Evolutionary conservation across 2,888 invertebrate genomes (phyloP).

Genomic region (Drosophila gaucha): DNA sequence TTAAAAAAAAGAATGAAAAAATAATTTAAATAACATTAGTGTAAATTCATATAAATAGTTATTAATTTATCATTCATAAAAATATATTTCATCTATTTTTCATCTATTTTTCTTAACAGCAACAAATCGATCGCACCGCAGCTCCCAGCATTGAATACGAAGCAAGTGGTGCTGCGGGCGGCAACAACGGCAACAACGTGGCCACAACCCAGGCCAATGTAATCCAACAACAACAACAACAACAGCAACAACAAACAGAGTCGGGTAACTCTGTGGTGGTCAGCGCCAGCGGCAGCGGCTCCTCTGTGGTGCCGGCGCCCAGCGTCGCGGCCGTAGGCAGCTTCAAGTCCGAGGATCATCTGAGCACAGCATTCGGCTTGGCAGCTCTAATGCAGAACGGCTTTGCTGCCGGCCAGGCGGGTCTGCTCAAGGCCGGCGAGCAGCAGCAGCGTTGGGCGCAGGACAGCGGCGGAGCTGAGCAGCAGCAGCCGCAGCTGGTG

Average conservation of each 20-base stretch:
- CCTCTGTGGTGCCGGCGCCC: constrained; percentile 68
- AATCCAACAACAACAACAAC: constrained; percentile 68
- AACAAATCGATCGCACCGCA: constrained; percentile 84
- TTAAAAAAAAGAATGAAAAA: too few species aligned
- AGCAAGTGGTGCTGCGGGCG: constrained; percentile 71
- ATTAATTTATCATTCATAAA: too few species aligned
- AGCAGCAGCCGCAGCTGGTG: constrained; percentile 80
- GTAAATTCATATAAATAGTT: too few species aligned
- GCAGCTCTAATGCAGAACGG: constrained; percentile 89
- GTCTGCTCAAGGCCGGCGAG: constrained; percentile 70
- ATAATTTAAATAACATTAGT: background rate
- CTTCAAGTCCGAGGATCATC: constrained; percentile 90
- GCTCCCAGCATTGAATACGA: constrained; percentile 85
- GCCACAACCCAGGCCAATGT: constrained; percentile 72
- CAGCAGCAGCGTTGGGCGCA: constrained; percentile 77
- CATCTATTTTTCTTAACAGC: constrained; percentile 33
- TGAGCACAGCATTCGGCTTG: constrained; percentile 89
- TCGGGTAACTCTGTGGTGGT: constrained; percentile 76
- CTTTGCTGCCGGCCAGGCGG: constrained; percentile 85
- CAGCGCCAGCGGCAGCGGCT: constrained; percentile 72
- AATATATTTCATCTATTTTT: background rate
- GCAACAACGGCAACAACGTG: constrained; percentile 65
- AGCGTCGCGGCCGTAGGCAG: constrained; percentile 72
- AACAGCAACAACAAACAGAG: constrained; percentile 59
- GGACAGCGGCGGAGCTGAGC: constrained; percentile 60